phyloP scores from a whole-genome alignment of 2,113 vertebrate genomes.

The Willisornis vidua region DNA sequence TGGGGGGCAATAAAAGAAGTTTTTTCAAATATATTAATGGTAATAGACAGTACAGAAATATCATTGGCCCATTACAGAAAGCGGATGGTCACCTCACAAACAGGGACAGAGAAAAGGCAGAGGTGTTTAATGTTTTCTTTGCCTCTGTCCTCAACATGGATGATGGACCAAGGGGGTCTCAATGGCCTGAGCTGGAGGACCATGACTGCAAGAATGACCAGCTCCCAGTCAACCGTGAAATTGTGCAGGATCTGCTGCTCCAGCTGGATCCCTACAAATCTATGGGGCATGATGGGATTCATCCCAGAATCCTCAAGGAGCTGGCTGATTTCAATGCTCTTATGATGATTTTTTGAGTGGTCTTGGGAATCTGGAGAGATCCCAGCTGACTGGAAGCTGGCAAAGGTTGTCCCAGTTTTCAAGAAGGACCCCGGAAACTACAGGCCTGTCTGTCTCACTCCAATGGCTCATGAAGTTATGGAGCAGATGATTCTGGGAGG shows the following conservation, averaged over 20 bases:
- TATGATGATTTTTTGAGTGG: background rate
- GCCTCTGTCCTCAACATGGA: too few species aligned
- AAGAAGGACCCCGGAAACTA: too few species aligned
- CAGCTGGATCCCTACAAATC: background rate
- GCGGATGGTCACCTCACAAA: background rate
- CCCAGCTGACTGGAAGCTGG: background rate
- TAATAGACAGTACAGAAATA: background rate
- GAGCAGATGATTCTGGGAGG: background rate
- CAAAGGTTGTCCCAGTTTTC: fast-evolving
- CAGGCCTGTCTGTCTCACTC: too few species aligned
- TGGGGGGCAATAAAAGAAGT: background rate
- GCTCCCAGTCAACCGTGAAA: background rate
- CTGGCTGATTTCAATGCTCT: background rate
- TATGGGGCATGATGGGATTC: background rate
- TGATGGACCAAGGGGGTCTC: too few species aligned
- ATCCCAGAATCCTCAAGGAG: background rate
- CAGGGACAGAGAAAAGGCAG: background rate
- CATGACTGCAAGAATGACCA: fast-evolving
- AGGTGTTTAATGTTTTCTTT: too few species aligned
- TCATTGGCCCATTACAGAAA: fast-evolving
- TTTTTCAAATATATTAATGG: background rate
- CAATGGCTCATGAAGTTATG: background rate
- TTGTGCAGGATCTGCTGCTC: background rate
- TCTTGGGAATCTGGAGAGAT: background rate
- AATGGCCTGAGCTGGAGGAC: background rate